These are phyloP conservation scores for Cathartes aura DNA, from an alignment of 2,113 vertebrate genomes.

Conservation along the genomic window DNA sequence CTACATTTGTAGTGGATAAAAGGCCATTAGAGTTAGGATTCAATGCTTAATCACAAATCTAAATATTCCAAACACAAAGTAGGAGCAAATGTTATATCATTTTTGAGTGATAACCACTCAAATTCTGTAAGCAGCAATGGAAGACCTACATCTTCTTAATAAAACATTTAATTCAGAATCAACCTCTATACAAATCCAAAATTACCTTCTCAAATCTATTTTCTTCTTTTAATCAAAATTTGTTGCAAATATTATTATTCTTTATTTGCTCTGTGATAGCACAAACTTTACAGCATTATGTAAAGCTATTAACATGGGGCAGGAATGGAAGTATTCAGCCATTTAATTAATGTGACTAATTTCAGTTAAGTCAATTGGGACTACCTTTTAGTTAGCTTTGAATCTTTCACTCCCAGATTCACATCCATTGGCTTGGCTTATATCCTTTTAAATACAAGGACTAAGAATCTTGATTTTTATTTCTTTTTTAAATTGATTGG, in stretches of 20 bases:
- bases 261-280: neutral
- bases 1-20: constrained; percentile 33
- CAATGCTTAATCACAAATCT: neutral
- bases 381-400: neutral
- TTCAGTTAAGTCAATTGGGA: neutral
- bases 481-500: neutral
- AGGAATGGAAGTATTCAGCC: neutral
- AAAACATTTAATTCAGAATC: neutral
- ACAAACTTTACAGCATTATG: neutral
- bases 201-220: neutral
- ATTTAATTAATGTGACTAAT: neutral
- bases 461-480: neutral
- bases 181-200: neutral
- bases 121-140: neutral
- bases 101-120: neutral
- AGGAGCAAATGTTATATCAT: neutral
- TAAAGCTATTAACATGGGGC: neutral
- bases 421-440: neutral
- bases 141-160: neutral
- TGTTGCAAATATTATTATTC: neutral
- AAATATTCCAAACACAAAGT: neutral
- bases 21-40: neutral
- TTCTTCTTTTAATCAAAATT: neutral
- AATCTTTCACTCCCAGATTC: neutral
- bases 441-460: neutral